Evolutionary conservation across 2,888 invertebrate genomes (phyloP).

Genomic region (Hypercompe scribonia): DNA sequence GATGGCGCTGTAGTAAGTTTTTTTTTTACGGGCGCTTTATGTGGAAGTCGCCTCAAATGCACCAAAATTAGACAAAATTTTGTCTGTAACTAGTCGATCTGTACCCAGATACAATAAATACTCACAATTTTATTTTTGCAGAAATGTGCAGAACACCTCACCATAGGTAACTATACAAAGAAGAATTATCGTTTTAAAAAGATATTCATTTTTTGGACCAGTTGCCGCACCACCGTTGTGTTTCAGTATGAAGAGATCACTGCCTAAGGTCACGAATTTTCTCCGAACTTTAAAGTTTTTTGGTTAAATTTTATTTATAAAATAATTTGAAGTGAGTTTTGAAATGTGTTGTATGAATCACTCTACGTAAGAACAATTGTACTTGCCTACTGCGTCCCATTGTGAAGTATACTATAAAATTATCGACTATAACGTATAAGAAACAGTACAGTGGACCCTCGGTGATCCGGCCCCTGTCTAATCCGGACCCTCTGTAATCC

Average conservation of each 20-base stretch:
- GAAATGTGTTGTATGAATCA: background rate
- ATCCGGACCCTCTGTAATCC: too few relatives aligned
- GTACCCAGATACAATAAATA: background rate
- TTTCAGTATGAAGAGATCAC: background rate
- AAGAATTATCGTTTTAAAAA: slow-evolving; percentile 38
- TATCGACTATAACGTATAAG: background rate
- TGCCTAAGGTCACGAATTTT: background rate
- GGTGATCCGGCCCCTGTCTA: too few relatives aligned
- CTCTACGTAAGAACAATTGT: background rate
- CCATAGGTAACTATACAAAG: slow-evolving; percentile 74
- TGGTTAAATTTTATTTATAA: too few relatives aligned
- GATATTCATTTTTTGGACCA: slow-evolving; percentile 20
- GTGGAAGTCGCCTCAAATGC: too few relatives aligned
- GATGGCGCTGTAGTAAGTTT: too few relatives aligned
- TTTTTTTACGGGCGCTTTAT: too few relatives aligned
- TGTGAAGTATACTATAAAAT: background rate
- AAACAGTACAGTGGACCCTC: too few relatives aligned
- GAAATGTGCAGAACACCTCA: slow-evolving; percentile 80
- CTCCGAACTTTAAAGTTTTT: background rate
- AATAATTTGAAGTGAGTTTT: background rate
- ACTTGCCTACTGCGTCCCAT: background rate
- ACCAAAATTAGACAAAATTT: background rate
- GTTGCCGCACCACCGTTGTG: background rate
- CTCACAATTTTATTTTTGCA: slow-evolving; percentile 53
- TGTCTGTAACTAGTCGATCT: background rate